These are phyloP conservation scores for Cylas formicarius DNA, from an alignment of 1,140 invertebrate species.

Conservation along the genomic window DNA sequence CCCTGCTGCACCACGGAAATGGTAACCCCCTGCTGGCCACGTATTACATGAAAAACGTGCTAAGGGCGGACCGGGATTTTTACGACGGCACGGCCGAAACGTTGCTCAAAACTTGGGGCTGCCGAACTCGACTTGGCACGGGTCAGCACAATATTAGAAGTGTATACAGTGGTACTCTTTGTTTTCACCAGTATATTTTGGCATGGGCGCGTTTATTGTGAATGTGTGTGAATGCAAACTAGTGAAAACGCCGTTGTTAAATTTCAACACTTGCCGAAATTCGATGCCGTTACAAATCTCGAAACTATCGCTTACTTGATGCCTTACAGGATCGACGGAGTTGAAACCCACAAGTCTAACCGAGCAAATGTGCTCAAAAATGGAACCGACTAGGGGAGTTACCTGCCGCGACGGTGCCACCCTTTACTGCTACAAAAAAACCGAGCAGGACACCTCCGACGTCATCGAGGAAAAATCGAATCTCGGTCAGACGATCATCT, in stretches of 20 bases:
- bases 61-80: constrained; percentile 52
- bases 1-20: constrained; percentile 56
- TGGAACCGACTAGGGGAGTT: no score
- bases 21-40: constrained; percentile 60
- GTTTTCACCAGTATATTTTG: no score
- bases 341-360: no score
- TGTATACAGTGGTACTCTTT: no score
- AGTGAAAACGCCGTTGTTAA: no score
- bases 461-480: constrained; percentile 1
- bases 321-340: no score
- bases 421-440: constrained; percentile 35
- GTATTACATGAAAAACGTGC: constrained; percentile 58
- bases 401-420: constrained; percentile 37
- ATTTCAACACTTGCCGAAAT: no score
- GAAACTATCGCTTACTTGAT: no score
- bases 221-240: no score
- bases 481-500: constrained; percentile 27
- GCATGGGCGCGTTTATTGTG: no score
- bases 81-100: constrained; percentile 48
- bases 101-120: constrained; percentile 53
- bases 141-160: constrained; percentile 7
- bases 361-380: no score
- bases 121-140: constrained; percentile 43
- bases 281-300: no score
- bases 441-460: constrained; percentile 16